Percentiles rank a stretch among this genome's conserved stretches.
phyloP scores from a whole-genome alignment of 2,888 invertebrate species.

The Drosophila phalerata region DNA sequence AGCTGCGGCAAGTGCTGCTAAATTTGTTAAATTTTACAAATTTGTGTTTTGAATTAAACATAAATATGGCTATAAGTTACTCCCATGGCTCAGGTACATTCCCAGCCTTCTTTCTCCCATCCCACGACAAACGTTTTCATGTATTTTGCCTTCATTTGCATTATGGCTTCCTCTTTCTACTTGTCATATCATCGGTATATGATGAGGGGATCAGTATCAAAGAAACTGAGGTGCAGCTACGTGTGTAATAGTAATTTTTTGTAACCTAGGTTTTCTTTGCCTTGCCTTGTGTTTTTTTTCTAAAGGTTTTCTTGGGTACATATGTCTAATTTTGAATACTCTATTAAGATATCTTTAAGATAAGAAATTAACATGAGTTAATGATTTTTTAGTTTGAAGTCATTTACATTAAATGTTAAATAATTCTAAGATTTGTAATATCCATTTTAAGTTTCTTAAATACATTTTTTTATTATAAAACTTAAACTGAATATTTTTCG shows the following conservation, averaged over 20 bases:
- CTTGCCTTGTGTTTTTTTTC: neutral
- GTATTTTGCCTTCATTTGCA: slow-evolving; percentile 10
- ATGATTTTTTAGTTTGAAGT: too few relatives aligned
- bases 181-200: slow-evolving; percentile 31
- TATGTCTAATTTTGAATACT: neutral
- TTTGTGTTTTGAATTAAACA: slow-evolving; percentile 67
- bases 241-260: slow-evolving; percentile 16
- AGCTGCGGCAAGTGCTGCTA: slow-evolving; percentile 45
- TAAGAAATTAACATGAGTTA: neutral
- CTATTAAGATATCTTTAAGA: neutral
- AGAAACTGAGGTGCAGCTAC: slow-evolving; percentile 4
- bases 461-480: neutral
- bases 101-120: neutral
- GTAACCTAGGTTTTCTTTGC: neutral
- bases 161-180: slow-evolving; percentile 4
- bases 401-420: too few relatives aligned
- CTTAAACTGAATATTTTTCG: neutral
- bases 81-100: slow-evolving; percentile 32
- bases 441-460: neutral
- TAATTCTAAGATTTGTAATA: neutral
- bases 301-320: too few relatives aligned
- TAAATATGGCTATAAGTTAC: slow-evolving; percentile 58
- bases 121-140: slow-evolving; percentile 1
- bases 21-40: slow-evolving; percentile 60
- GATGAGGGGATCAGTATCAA: slow-evolving; percentile 8